These are phyloP conservation scores for Apaloderma vittatum DNA, from an alignment of 2,113 vertebrate genomes.

Conservation along the genomic window DNA sequence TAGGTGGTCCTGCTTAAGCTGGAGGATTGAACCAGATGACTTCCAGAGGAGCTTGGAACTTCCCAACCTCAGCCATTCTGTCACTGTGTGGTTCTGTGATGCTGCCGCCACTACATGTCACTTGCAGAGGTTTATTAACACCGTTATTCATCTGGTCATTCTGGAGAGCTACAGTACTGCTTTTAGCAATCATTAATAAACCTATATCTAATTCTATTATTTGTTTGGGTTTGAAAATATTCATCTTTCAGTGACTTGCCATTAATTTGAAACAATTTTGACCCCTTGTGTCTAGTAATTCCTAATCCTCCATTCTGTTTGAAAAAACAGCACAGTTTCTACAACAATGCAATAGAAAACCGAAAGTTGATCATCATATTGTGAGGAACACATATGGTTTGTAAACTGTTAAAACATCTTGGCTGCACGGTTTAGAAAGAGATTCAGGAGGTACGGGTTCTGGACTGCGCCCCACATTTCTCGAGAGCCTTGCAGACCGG, in stretches of 20 bases:
- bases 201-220: neutral
- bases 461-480: neutral
- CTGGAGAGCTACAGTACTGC: neutral
- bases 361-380: neutral
- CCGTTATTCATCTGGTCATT: accelerated
- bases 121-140: neutral
- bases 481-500: neutral
- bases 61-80: neutral
- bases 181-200: neutral
- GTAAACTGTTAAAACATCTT: neutral
- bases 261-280: neutral
- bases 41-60: neutral
- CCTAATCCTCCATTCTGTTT: neutral
- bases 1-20: neutral
- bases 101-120: neutral
- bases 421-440: no score
- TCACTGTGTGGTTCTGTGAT: neutral
- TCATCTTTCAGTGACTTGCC: neutral
- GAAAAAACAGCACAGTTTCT: neutral
- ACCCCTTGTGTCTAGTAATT: neutral
- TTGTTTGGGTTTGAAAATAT: neutral
- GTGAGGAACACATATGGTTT: neutral
- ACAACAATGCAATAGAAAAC: neutral
- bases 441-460: neutral
- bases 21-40: neutral